Evolutionary conservation across 2,888 invertebrate genomes (phyloP).

Genomic region (Cataglyphis albicans): DNA sequence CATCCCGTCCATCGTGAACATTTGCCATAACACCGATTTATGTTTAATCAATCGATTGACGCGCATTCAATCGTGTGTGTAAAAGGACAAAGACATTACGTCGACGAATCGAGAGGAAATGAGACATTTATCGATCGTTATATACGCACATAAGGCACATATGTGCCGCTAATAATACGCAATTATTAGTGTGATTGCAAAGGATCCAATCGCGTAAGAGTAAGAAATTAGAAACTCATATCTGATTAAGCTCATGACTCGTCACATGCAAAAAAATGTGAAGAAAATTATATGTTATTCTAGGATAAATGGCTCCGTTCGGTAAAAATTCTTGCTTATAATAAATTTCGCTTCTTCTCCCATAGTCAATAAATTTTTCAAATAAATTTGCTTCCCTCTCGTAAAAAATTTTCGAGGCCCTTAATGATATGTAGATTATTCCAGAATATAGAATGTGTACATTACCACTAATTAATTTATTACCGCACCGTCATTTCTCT

Average conservation of each 20-base stretch:
- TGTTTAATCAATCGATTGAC: constrained; percentile 25
- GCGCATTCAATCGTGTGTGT: neutral
- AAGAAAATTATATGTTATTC: neutral
- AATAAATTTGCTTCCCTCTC: neutral
- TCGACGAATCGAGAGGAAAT: constrained; percentile 24
- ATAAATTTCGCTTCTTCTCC: neutral
- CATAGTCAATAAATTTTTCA: neutral
- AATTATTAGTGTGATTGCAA: constrained; percentile 40
- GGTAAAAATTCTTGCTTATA: neutral
- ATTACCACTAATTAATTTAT: constrained; percentile 17
- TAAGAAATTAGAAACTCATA: neutral
- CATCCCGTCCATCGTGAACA: neutral
- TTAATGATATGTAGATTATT: neutral
- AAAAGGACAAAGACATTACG: constrained; percentile 32
- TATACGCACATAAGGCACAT: constrained; percentile 2
- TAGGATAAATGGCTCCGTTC: neutral
- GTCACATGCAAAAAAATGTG: neutral
- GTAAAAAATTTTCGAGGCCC: neutral
- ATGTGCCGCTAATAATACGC: constrained; percentile 13
- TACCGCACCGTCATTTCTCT: neutral
- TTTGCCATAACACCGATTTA: constrained; percentile 26
- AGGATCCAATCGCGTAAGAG: constrained; percentile 20
- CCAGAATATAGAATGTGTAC: neutral
- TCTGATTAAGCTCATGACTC: neutral
- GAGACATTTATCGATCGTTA: constrained; percentile 37